Evolutionary conservation across 2,113 vertebrate species (phyloP), one percentile per base, ranked within the genome.

Genomic region (Coryphaenoides rupestris): DNA sequence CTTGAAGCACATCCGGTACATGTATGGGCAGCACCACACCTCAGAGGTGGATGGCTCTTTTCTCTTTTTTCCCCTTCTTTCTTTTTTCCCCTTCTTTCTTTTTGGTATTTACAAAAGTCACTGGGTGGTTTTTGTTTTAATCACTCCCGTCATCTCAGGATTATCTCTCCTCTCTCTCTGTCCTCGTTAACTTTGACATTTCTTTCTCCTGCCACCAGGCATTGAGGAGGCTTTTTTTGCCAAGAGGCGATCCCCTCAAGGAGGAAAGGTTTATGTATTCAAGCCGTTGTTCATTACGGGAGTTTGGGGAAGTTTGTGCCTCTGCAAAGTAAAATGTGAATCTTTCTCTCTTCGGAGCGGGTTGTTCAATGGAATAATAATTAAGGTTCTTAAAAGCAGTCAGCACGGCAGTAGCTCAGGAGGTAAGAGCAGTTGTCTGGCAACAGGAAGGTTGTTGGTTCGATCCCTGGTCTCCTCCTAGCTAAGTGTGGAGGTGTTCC

Each of bases 1-100:
- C 74, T 66, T 66, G 69, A 80, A 77, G 69, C 78, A 72, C 67
- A 87, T 84, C 77, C 46, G 40, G 72, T 70, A 59, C 69, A 58
- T 88, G 73, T 75, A 61, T 50, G 1, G 17, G 70, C 70, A 72
- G 33, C 70, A 61, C 33, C 62, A 74, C 50, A 54, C 71, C 58
- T 45, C 5, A 63, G 65, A 60, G 21, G 22, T 62, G 28, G 28
- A n/a, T 64, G 68, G n/a, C n/a, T 66, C 33, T 40, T 40, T 10
- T 40, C 33, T 40, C 9, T 33, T 7, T 7, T 33, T 7, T 33
- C 28, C 28, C 5, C 33, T 40, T 40, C 7, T 40, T 12, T 40
- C 9, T 33, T 7, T 7, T 33, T 7, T 33, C 28, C 28, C 5
- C 33, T n/a, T n/a, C n/a, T n/a, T n/a, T n/a, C 33, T 40, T 40